Conservation (phyloP, 2,797 vertebrate species). For the Bovichtus diacanthus region DNA sequence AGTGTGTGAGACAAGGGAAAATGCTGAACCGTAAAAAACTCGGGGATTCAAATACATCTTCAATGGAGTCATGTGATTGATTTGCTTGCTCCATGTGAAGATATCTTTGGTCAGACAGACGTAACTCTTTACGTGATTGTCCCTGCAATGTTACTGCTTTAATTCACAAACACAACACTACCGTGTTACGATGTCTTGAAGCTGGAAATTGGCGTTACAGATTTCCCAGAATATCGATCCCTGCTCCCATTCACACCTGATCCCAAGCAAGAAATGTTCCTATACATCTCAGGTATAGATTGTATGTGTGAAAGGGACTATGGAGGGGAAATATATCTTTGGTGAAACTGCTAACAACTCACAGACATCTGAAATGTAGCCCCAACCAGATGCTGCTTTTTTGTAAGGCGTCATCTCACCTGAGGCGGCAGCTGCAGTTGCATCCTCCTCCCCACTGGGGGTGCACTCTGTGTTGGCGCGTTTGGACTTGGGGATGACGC, state of each 20-base stretch:
- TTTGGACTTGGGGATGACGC: constrained; percentile 87
- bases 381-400: not conserved
- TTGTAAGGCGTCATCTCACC: constrained; percentile 45
- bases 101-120: not conserved
- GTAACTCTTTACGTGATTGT: no score
- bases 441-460: constrained; percentile 78
- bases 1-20: not conserved
- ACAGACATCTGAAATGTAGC: not conserved
- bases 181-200: no score
- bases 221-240: no score
- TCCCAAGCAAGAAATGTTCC: no score
- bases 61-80: not conserved
- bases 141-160: no score
- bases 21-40: not conserved
- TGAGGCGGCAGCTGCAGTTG: constrained; percentile 33
- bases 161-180: no score
- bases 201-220: no score
- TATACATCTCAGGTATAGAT: no score
- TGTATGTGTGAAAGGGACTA: no score
- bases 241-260: no score
- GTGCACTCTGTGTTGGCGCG: constrained; percentile 76
- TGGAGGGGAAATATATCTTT: not conserved
- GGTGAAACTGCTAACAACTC: not conserved
- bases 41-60: not conserved
- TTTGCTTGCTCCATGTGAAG: not conserved